Base-by-base conservation (phyloP, 2,797 vertebrate species). In the Taeniopygia guttata region DNA sequence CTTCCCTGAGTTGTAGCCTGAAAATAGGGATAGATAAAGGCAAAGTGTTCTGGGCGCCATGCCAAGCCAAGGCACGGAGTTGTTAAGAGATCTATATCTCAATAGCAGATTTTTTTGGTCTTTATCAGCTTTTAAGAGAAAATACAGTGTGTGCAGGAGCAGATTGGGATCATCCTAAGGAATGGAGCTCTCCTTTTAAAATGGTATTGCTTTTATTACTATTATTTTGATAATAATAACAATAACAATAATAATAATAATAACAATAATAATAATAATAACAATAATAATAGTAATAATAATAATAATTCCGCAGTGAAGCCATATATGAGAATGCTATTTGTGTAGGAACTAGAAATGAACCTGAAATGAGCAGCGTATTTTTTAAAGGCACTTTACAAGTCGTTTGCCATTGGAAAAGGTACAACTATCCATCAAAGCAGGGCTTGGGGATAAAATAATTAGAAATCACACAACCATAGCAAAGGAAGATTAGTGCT, bases 401-500 rank as follows among this genome's bases (percentile, higher is more conserved):
- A 95, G 96, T 93, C 91, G 89, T 91, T 96, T 38, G 73, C 88
- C 93, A 77, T 93, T 97, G 96, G 96, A 94, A 95, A 97, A 95
- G 79, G 93, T 97, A 80, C 95, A 96, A 96, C 96, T 96, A 98
- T 97, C 96, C 66, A 89, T 98, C 97, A 97, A 93, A 90, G 95
- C 95, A 91, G 90, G 77, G 94, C 96, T 96, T 95, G 96, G 96
- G 96, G 97, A 97, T 97, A 97, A 97, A 98, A 97, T 98, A 98
- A 98, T 97, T 98, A 98, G 97, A 98, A 98, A 97, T 94, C 97
- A 97, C 72, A 95, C 96, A 97, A 95, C 96, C 97, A 96, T 97
- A 95, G 94, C 97, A 93, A 91, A 90, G 69, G 96, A 96, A 97
- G 97, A 97, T 97, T 95, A 96, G 93, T 63, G 91, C 96, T 97